These are phyloP conservation scores for Argynnis bischoffii DNA, from an alignment of 2,888 invertebrate genomes.

Conservation along the genomic window DNA sequence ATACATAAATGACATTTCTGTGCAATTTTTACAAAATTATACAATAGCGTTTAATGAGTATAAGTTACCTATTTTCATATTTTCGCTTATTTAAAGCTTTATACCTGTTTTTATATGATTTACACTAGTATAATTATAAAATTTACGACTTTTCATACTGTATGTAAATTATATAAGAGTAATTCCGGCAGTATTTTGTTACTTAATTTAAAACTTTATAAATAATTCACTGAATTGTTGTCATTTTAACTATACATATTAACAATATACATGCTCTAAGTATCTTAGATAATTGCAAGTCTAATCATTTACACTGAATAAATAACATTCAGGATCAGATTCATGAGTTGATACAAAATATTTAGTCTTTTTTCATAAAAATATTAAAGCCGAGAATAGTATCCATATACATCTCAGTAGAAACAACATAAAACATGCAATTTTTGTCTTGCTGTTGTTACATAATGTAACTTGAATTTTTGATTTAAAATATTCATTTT, in stretches of 20 bases:
- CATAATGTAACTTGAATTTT: conserved; percentile 14
- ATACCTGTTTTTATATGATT: conserved; percentile 25
- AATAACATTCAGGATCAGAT: conserved; percentile 26
- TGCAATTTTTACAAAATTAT: not conserved
- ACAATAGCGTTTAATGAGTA: not conserved
- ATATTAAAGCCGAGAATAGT: conserved; percentile 32
- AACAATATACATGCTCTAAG: conserved; percentile 41
- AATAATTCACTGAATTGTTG: conserved; percentile 31
- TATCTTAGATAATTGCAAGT: conserved; percentile 38
- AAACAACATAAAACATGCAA: conserved; percentile 31
- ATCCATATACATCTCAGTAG: conserved; percentile 27
- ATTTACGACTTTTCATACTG: not conserved
- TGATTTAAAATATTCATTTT: conserved; percentile 19
- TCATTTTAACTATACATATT: conserved; percentile 29
- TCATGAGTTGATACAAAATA: conserved; percentile 22
- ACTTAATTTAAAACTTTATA: conserved; percentile 29
- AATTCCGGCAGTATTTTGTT: conserved; percentile 44
- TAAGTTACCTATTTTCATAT: conserved; percentile 8
- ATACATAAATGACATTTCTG: not conserved
- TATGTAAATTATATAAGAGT: conserved; percentile 23
- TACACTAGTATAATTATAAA: conserved; percentile 18
- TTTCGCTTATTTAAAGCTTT: conserved; percentile 31
- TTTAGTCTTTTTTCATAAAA: conserved; percentile 31
- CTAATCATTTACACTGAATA: conserved; percentile 29
- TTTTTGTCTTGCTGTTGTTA: conserved; percentile 7